phyloP scores from a whole-genome alignment of 2,888 invertebrate genomes.

The Netelia virgata region DNA sequence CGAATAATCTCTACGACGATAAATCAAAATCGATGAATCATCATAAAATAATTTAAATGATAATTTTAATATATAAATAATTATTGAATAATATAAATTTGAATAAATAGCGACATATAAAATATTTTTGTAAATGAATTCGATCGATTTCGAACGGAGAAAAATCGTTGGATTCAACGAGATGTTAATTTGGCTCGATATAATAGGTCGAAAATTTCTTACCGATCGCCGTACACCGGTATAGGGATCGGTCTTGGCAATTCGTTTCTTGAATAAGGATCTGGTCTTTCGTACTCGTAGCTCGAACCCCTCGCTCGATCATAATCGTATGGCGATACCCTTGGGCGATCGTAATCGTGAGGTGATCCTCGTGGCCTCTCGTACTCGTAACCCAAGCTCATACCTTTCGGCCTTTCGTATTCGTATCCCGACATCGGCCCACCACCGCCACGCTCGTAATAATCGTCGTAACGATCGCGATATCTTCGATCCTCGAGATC shows the following conservation, averaged over 20 bases:
- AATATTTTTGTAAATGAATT: not conserved
- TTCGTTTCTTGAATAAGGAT: constrained; percentile 76
- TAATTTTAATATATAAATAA: too few relatives aligned
- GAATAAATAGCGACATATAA: not conserved
- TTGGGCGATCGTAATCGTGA: constrained; percentile 62
- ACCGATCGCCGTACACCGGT: constrained; percentile 75
- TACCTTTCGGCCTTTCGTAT: constrained; percentile 71
- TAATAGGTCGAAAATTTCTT: constrained; percentile 9
- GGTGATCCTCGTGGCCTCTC: constrained; percentile 63
- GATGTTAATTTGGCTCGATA: too few relatives aligned
- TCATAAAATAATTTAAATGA: not conserved
- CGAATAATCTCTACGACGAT: not conserved
- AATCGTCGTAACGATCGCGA: constrained; percentile 77
- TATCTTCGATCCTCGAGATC: constrained; percentile 76
- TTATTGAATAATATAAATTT: too few relatives aligned
- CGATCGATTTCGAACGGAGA: not conserved
- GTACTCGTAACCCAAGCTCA: constrained; percentile 73
- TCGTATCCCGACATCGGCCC: constrained; percentile 48
- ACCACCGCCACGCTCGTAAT: constrained; percentile 65
- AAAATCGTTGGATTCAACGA: not conserved
- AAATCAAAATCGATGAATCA: not conserved
- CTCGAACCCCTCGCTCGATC: constrained; percentile 73
- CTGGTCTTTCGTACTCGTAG: constrained; percentile 73
- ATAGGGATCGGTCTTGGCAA: constrained; percentile 68
- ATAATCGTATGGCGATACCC: constrained; percentile 61